Evolutionary conservation across 2,888 invertebrate species (phyloP).

Genomic region (Lasioglossum leucozonium): DNA sequence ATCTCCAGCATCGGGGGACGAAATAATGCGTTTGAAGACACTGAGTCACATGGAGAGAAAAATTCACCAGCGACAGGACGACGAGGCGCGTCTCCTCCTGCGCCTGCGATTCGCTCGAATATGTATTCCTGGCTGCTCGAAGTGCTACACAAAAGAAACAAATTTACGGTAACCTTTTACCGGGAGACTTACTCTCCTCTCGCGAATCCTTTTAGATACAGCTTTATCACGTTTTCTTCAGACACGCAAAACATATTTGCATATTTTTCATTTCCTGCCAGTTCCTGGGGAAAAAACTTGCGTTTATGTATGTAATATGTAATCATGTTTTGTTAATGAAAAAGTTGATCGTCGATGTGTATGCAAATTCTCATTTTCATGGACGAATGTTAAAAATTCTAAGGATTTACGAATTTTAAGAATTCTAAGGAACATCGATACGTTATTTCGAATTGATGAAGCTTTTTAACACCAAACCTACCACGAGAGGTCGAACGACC

Average conservation of each 20-base stretch:
- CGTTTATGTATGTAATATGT: no score
- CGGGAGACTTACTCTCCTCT: not conserved
- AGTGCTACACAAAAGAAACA: not conserved
- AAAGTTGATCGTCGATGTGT: no score
- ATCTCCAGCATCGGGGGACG: slow-evolving; percentile 58
- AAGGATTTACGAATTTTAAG: no score
- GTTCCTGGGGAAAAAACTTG: no score
- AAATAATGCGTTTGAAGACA: slow-evolving; percentile 48
- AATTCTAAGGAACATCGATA: no score
- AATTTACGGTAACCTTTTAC: not conserved
- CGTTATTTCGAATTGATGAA: no score
- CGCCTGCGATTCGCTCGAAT: slow-evolving; percentile 10
- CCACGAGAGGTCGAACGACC: no score
- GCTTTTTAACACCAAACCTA: no score
- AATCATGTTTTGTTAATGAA: no score
- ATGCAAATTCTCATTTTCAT: no score
- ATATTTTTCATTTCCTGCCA: not conserved
- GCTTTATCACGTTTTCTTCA: not conserved
- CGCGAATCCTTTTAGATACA: not conserved
- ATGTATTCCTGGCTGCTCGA: not conserved
- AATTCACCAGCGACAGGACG: slow-evolving; percentile 25
- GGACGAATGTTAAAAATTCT: no score
- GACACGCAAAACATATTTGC: not conserved
- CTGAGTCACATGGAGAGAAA: slow-evolving; percentile 45
- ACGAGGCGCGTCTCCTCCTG: slow-evolving; percentile 1